These are phyloP conservation scores for Urocynchramus pylzowi DNA, from an alignment of 2,113 vertebrate species.

Conservation along the genomic window DNA sequence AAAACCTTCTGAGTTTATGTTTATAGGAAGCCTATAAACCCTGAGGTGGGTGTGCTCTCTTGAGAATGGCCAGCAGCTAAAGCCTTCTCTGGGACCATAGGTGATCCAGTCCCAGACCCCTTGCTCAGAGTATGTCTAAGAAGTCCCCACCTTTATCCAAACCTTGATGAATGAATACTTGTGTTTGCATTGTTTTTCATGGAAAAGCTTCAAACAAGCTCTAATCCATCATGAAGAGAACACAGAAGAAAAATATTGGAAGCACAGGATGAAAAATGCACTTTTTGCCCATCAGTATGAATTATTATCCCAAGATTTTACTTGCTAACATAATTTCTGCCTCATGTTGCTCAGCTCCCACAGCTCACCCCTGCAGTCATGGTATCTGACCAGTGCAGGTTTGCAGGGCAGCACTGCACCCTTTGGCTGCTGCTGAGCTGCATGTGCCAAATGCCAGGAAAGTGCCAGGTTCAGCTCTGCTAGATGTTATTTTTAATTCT, in stretches of 20 bases:
- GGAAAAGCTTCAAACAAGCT: background rate
- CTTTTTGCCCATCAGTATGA: background rate
- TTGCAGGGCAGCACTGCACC: background rate
- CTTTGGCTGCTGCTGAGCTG: background rate
- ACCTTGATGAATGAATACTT: background rate
- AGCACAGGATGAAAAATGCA: background rate
- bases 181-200: background rate
- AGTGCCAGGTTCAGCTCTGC: background rate
- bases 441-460: background rate
- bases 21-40: background rate
- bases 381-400: background rate
- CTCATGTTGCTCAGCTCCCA: background rate
- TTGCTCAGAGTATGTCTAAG: background rate
- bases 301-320: background rate
- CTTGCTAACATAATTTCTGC: background rate
- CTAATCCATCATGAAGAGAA: background rate
- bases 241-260: background rate
- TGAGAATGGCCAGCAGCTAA: background rate
- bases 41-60: background rate
- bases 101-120: background rate
- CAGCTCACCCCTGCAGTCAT: fast-evolving
- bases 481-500: slow-evolving; percentile 11
- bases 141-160: background rate
- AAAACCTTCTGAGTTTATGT: background rate
- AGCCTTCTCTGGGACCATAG: background rate